phyloP scores from a whole-genome alignment of 2,888 invertebrate species.

The Leistus spinibarbis region DNA sequence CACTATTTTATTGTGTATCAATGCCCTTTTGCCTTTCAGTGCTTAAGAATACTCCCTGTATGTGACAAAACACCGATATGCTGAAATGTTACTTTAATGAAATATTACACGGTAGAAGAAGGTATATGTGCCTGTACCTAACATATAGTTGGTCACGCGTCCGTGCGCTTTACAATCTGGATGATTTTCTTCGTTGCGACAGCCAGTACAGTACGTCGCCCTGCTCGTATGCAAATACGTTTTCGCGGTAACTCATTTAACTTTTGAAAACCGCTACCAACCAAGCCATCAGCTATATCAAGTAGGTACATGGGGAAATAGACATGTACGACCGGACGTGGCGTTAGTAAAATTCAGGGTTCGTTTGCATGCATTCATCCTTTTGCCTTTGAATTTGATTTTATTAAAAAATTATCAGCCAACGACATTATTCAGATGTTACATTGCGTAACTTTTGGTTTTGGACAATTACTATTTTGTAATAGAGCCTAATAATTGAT shows the following conservation, averaged over 20 bases:
- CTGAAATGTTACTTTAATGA: too few relatives aligned
- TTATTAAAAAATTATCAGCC: constrained; percentile 11
- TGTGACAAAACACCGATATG: too few relatives aligned
- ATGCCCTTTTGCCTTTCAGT: too few relatives aligned
- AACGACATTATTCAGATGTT: background rate
- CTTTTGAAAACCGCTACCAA: constrained; percentile 7
- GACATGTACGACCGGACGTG: background rate
- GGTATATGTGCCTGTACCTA: too few relatives aligned
- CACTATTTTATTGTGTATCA: background rate
- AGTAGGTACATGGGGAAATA: background rate
- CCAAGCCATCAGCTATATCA: background rate
- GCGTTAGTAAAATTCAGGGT: constrained; percentile 17
- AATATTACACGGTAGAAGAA: too few relatives aligned
- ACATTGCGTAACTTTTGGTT: too few relatives aligned
- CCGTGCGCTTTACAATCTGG: background rate
- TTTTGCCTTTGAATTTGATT: background rate
- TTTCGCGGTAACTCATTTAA: constrained; percentile 12
- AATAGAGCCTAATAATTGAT: too few relatives aligned
- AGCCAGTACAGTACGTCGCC: background rate
- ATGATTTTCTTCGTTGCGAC: background rate
- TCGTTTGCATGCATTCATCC: constrained; percentile 4
- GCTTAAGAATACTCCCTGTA: too few relatives aligned
- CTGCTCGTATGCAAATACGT: background rate
- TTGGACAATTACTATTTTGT: too few relatives aligned
- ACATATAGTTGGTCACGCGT: too few relatives aligned